These are phyloP conservation scores for Ennomos fuscantarius DNA, from an alignment of 2,888 invertebrate genomes.

Conservation along the genomic window DNA sequence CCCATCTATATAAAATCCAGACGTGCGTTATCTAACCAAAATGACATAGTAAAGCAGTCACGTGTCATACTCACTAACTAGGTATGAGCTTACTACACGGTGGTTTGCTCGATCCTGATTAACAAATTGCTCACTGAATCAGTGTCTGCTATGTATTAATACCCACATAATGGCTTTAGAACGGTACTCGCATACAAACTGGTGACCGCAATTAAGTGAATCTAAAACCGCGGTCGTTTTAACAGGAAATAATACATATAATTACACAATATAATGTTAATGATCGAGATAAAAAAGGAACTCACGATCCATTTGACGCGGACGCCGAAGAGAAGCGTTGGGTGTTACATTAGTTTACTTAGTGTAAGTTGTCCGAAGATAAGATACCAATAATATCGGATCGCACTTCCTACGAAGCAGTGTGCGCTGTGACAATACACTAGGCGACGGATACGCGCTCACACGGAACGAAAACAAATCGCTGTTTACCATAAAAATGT, in stretches of 20 bases:
- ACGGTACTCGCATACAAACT: too few relatives aligned
- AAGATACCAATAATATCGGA: slow-evolving; percentile 1
- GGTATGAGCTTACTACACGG: too few relatives aligned
- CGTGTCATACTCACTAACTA: neutral
- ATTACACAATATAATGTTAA: neutral
- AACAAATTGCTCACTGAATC: slow-evolving; percentile 1
- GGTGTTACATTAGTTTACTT: slow-evolving; percentile 25
- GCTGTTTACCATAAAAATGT: slow-evolving; percentile 33
- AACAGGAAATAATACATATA: slow-evolving; percentile 7
- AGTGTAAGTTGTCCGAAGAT: slow-evolving; percentile 19
- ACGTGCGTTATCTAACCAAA: too few relatives aligned
- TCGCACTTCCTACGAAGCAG: slow-evolving; percentile 25
- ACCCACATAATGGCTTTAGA: too few relatives aligned
- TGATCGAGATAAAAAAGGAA: slow-evolving; percentile 16
- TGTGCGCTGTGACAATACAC: slow-evolving; percentile 16
- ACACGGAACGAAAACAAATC: slow-evolving; percentile 28
- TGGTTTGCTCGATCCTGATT: neutral
- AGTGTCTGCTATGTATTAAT: neutral
- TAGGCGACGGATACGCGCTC: slow-evolving; percentile 12
- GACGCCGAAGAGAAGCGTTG: slow-evolving; percentile 11
- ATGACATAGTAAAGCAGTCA: slow-evolving; percentile 1
- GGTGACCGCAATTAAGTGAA: neutral
- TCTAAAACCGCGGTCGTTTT: neutral
- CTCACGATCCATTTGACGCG: slow-evolving; percentile 39
- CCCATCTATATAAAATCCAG: too few relatives aligned